These are phyloP conservation scores for Brenthis ino DNA, from an alignment of 2,888 invertebrate genomes.

Conservation along the genomic window DNA sequence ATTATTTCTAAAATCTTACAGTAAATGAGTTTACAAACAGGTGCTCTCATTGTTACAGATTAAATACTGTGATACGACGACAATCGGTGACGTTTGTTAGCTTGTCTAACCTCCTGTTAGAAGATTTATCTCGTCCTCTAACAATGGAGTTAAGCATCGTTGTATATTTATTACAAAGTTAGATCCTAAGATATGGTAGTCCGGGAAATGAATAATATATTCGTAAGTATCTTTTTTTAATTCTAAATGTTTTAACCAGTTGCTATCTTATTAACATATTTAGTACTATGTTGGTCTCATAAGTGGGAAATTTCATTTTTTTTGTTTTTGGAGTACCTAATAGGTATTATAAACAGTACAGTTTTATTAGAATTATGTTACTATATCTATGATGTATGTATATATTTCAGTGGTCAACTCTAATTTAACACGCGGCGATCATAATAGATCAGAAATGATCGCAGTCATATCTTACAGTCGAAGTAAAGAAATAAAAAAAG, in stretches of 20 bases:
- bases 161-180: constrained; percentile 37
- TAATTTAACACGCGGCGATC: too few species aligned
- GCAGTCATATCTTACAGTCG: too few species aligned
- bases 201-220: constrained; percentile 22
- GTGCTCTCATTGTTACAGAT: constrained; percentile 51
- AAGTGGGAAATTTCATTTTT: too few species aligned
- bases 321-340: too few species aligned
- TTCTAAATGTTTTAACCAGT: constrained; percentile 1
- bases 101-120: constrained; percentile 48
- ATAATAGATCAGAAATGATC: too few species aligned
- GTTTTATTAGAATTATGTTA: too few species aligned
- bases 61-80: constrained; percentile 53
- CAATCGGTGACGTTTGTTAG: constrained; percentile 51
- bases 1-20: constrained; percentile 4
- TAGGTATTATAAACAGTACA: too few species aligned
- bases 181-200: constrained; percentile 32
- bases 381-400: too few species aligned
- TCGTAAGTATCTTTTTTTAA: constrained; percentile 9
- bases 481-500: too few species aligned
- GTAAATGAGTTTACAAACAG: constrained; percentile 26
- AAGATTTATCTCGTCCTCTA: constrained; percentile 50
- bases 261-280: not conserved
- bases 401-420: too few species aligned
- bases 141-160: constrained; percentile 49
- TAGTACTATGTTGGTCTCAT: not conserved